Evolutionary conservation across 2,888 invertebrate genomes (phyloP), one percentile per base, ranked within the genome.

Genomic region (Tinea trinotella): DNA sequence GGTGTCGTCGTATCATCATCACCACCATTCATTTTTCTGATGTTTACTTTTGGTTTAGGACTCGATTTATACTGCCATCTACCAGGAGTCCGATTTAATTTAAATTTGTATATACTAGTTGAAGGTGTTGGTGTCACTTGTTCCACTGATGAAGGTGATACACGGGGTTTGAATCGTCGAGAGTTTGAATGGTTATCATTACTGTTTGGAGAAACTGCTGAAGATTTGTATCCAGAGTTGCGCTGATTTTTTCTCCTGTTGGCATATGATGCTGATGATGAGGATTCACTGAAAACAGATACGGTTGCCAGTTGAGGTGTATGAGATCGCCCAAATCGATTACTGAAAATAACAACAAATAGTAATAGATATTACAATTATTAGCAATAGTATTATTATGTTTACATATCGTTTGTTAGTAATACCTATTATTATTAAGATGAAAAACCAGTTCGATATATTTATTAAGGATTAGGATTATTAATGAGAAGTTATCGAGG

Each of bases 41-140:
- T 95, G 52, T 90, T 90, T 6, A 96, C 91, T 71, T 94, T 89
- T 2, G 96, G 95, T 72, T 95, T 96, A 0, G 95, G 92, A 18
- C 95, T 93, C 7, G 95, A 94, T 79, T 95, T 95, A 75, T 95
- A 96, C 64, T 95, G 94, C 96, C 96, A 96, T 61, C 96, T 90
- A 54, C 95, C 95, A 50, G 92, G 93, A 10, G 94, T 88, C 48
- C 95, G 88, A 66, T 94, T 93, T 44, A 95, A 78, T 71, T 95
- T 95, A 64, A 94, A 92, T 76, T 94, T 93, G 68, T 93, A 93
- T 56, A 93, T 79, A 59, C 91, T 90, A 35, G 90, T 89, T 3
- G 90, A 85, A 17, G 85, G 70, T 53, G 79, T 64, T 46, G 85
- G 75, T 7, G 81, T 71, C 18, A 74, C 78, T 65, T 86, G 82